Evolutionary conservation across 2,797 vertebrate genomes (phyloP).

Genomic region (Sciurus carolinensis): DNA sequence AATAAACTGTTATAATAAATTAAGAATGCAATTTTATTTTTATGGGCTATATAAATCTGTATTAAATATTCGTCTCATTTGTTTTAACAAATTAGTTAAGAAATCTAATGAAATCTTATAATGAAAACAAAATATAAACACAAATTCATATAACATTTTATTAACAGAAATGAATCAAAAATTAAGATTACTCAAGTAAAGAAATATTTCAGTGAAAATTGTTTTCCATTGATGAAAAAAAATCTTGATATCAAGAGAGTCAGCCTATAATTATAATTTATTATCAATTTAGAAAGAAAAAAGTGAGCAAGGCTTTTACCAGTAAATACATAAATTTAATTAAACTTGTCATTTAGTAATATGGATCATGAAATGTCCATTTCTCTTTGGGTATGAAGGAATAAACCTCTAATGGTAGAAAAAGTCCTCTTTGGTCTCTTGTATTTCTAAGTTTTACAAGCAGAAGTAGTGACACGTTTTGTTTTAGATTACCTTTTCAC

Average conservation of each 20-base stretch:
- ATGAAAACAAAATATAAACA: neutral
- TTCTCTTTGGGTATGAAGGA: neutral
- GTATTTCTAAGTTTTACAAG: neutral
- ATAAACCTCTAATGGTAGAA: neutral
- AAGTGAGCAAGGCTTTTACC: neutral
- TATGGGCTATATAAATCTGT: neutral
- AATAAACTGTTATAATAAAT: neutral
- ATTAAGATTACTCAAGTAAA: neutral
- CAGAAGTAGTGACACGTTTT: neutral
- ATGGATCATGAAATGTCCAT: neutral
- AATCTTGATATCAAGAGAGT: neutral
- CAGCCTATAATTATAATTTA: neutral
- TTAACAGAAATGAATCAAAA: neutral
- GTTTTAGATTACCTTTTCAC: neutral
- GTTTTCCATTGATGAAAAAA: neutral
- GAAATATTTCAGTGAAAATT: neutral
- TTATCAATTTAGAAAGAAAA: neutral
- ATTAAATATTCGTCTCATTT: neutral
- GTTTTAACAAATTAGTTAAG: constrained; percentile 1
- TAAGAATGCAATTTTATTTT: constrained; percentile 2
- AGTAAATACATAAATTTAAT: neutral
- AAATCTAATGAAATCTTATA: neutral
- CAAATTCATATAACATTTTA: neutral
- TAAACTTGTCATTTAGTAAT: neutral
- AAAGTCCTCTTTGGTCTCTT: neutral